phyloP scores from a whole-genome alignment of 2,797 vertebrate species.

The Characodon lateralis region DNA sequence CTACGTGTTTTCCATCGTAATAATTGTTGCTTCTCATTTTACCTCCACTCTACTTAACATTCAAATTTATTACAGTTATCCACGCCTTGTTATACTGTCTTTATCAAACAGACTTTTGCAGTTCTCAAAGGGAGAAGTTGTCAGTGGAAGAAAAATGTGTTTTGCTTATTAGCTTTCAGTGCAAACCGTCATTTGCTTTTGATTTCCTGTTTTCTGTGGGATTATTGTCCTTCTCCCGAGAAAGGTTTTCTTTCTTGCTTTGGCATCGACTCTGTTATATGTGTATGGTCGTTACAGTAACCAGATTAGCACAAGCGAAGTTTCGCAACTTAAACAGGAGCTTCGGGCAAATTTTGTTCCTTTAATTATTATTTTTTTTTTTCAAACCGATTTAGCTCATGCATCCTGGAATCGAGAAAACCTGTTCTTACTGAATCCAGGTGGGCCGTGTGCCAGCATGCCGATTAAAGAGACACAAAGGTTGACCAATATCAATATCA shows the following conservation, averaged over 20 bases:
- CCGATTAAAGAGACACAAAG: constrained; percentile 11
- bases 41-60: constrained; percentile 20
- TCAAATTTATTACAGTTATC: constrained; percentile 27
- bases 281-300: not conserved
- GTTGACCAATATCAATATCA: not conserved
- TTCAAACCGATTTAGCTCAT: constrained; percentile 47
- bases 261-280: not conserved
- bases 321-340: constrained; percentile 2
- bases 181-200: not conserved
- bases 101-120: not conserved
- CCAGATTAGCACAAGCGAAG: not conserved
- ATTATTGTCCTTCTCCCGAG: not conserved
- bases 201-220: not conserved
- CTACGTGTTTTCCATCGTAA: not conserved
- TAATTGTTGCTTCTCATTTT: constrained; percentile 35
- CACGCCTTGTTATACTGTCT: constrained; percentile 19
- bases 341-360: not conserved
- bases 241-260: not conserved
- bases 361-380: constrained; percentile 3
- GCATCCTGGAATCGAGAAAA: constrained; percentile 35
- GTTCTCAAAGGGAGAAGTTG: not conserved
- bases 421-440: constrained; percentile 21
- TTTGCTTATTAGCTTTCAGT: not conserved
- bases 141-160: not conserved
- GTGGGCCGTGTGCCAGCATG: constrained; percentile 24